Evolutionary conservation across 1,140 invertebrate species (phyloP).

Genomic region (Melitaea cinxia): DNA sequence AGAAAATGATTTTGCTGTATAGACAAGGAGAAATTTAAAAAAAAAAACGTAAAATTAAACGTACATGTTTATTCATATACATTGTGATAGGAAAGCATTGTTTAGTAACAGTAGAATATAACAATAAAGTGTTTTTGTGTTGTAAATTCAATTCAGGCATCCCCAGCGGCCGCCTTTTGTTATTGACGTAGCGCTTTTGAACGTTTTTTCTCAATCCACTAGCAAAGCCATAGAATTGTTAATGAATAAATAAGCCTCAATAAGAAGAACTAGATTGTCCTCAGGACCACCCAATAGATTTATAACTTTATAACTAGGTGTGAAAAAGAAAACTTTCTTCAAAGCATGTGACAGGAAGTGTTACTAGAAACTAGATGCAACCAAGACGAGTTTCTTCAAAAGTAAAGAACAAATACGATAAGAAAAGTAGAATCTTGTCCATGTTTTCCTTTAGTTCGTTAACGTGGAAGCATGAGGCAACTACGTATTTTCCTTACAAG

Average conservation of each 20-base stretch:
- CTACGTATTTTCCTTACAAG: too few relatives aligned
- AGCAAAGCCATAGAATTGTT: constrained; percentile 18
- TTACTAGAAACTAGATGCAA: too few relatives aligned
- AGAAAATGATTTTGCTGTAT: background rate
- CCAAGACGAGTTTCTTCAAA: too few relatives aligned
- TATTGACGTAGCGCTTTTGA: constrained; percentile 12
- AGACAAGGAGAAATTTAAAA: background rate
- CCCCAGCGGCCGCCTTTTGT: constrained; percentile 10
- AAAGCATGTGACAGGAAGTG: too few relatives aligned
- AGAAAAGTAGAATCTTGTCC: too few relatives aligned
- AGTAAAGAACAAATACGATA: too few relatives aligned
- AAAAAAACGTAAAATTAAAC: background rate
- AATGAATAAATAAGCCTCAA: constrained; percentile 25
- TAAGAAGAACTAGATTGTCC: constrained; percentile 14
- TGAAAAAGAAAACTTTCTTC: constrained; percentile 6
- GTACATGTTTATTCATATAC: background rate
- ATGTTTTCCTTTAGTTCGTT: too few relatives aligned
- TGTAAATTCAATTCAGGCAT: constrained; percentile 21
- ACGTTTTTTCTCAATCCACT: constrained; percentile 6
- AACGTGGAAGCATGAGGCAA: too few relatives aligned
- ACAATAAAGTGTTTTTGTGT: constrained; percentile 12
- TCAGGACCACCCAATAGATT: constrained; percentile 8
- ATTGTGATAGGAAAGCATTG: constrained; percentile 10
- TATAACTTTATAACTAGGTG: constrained; percentile 3
- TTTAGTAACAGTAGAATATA: constrained; percentile 16